phyloP scores from a whole-genome alignment of 2,797 vertebrate genomes.

The Distichodus sexfasciatus region DNA sequence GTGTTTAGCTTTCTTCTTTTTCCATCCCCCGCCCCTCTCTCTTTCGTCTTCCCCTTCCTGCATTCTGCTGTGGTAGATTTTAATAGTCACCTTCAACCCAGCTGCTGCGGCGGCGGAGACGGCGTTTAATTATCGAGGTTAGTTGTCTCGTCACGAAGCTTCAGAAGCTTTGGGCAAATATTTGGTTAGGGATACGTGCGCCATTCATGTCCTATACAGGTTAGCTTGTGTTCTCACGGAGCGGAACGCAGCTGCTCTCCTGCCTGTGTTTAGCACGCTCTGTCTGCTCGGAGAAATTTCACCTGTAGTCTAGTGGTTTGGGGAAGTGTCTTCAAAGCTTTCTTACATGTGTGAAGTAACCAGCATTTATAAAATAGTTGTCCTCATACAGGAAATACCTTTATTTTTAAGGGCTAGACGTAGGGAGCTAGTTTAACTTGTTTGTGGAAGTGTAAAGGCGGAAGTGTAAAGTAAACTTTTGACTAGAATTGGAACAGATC shows the following conservation, averaged over 20 bases:
- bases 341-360: no score
- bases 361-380: no score
- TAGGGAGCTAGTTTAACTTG: no score
- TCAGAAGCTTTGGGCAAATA: constrained; percentile 23
- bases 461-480: no score
- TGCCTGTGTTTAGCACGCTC: background rate
- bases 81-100: constrained; percentile 28
- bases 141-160: background rate
- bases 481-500: no score
- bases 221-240: background rate
- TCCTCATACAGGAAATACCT: no score
- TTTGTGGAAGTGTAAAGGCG: no score
- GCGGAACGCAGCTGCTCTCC: background rate
- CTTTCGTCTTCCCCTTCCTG: constrained; percentile 4
- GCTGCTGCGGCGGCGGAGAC: constrained; percentile 8
- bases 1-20: constrained; percentile 3
- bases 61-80: constrained; percentile 18
- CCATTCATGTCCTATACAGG: background rate
- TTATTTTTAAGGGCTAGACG: no score
- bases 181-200: constrained; percentile 6
- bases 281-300: background rate
- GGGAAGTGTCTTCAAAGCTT: no score
- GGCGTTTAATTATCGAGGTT: constrained; percentile 33
- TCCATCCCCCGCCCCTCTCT: background rate
- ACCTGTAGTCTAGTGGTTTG: no score